These are phyloP conservation scores for Athalia rosae DNA, from an alignment of 2,888 invertebrate genomes.

Conservation along the genomic window DNA sequence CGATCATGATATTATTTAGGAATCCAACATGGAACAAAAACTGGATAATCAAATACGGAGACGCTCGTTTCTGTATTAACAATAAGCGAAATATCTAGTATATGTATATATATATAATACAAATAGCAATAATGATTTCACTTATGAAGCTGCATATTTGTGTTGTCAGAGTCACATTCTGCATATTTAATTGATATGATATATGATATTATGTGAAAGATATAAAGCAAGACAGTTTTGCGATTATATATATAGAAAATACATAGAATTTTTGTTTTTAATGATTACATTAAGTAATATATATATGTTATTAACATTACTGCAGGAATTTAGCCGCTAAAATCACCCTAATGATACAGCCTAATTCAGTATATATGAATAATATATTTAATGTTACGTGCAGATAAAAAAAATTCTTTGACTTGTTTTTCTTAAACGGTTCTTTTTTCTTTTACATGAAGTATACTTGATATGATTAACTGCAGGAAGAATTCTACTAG, in stretches of 20 bases:
- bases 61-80: constrained; percentile 54
- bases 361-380: not conserved
- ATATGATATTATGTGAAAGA: constrained; percentile 52
- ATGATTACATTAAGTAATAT: constrained; percentile 15
- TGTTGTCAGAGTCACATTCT: constrained; percentile 64
- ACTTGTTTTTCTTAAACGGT: not conserved
- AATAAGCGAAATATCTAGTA: constrained; percentile 62
- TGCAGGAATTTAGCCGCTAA: constrained; percentile 40
- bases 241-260: constrained; percentile 14
- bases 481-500: no score
- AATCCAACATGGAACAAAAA: not conserved
- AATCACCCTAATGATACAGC: constrained; percentile 37
- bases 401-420: constrained; percentile 9
- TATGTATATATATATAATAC: no score
- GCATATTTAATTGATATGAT: constrained; percentile 51
- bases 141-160: constrained; percentile 61
- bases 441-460: not conserved
- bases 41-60: constrained; percentile 45
- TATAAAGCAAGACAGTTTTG: constrained; percentile 41
- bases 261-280: constrained; percentile 25
- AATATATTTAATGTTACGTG: constrained; percentile 33
- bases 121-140: constrained; percentile 66
- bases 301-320: constrained; percentile 28
- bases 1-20: not conserved
- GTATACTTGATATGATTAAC: not conserved